Base-by-base conservation (phyloP, 2,888 invertebrate genomes). In the Disparrhopalites patrizii region DNA sequence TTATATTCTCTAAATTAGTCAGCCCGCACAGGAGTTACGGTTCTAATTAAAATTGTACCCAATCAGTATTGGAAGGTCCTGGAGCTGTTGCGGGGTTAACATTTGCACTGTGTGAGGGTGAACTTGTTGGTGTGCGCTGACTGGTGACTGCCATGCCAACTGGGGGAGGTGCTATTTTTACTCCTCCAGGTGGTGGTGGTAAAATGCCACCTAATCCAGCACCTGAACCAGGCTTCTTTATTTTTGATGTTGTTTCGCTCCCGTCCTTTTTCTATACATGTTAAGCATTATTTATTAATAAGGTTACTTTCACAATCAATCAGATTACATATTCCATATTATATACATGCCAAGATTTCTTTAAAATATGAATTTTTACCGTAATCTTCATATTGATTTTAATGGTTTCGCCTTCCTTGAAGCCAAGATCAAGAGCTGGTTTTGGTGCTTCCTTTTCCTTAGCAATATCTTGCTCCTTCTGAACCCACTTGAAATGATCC, bases 361-460 rank as follows among this genome's bases (percentile, higher is more conserved):
- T 31, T 36, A 55, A 27, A 38, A 38, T 13, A 47, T 28, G 56
- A 33, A 54, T 28, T 73, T 82, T 80, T 83, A 93, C 93, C 71
- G 93, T 91, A 73, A 94, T 93, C 82, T 93, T 92, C 90, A 99
- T 93, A 79, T 97, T 99, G 68, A 99, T 96, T 82, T 95, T 98
- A 73, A 99, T 99, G 1, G 98, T 99, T 83, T 99, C 95, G 23
- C 99, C 99, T 78, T 98, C 98, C 79, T 99, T 99, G 79, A 99
- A 98, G 56, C 96, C 91, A 62, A 99, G 84, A 83, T 99, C 97
- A 47, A 99, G 82, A 76, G 93, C 89, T 75, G 86, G 87, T 65
- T 77, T 77, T 68, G 86, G 86, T 65, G 85, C 86, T 64, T 85
- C 86, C 77, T 88, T 87, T 38, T 79, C 76, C 27, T 76, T 75